These are phyloP conservation scores for Cygnus atratus DNA, from an alignment of 2,113 vertebrate genomes.

Conservation along the genomic window DNA sequence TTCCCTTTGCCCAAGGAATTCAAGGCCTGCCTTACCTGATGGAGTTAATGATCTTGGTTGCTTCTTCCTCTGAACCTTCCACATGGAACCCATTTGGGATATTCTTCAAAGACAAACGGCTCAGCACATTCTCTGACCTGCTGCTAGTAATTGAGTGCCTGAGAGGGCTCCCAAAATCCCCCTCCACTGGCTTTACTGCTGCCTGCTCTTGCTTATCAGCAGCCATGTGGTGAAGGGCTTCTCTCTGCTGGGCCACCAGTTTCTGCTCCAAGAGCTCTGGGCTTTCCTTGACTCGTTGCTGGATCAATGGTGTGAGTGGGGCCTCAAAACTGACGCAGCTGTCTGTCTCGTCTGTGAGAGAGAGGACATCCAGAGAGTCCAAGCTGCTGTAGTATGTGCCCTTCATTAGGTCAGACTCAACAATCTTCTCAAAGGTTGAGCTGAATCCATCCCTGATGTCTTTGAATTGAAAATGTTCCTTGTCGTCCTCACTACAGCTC, in stretches of 20 bases:
- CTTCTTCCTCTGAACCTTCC: slow-evolving; percentile 74
- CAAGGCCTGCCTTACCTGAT: slow-evolving; percentile 81
- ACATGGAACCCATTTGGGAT: slow-evolving; percentile 90
- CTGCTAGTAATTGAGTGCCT: slow-evolving; percentile 91
- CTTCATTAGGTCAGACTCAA: slow-evolving; percentile 93
- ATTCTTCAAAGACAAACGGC: slow-evolving; percentile 81
- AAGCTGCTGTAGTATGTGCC: slow-evolving; percentile 96
- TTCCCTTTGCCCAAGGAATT: not conserved
- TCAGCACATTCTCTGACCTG: slow-evolving; percentile 93
- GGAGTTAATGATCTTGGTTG: slow-evolving; percentile 85
- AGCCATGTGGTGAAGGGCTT: slow-evolving; percentile 77
- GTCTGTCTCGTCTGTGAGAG: slow-evolving; percentile 95
- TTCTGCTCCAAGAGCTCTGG: slow-evolving; percentile 84
- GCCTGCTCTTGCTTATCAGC: slow-evolving; percentile 77
- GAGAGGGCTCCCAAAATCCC: slow-evolving; percentile 85
- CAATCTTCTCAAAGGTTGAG: slow-evolving; percentile 93
- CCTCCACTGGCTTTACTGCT: slow-evolving; percentile 53
- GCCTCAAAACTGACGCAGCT: slow-evolving; percentile 97
- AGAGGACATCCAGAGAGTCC: slow-evolving; percentile 93
- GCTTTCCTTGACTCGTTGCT: slow-evolving; percentile 89
- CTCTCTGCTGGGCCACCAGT: slow-evolving; percentile 59
- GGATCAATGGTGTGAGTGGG: slow-evolving; percentile 93
- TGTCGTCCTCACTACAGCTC: slow-evolving; percentile 63
- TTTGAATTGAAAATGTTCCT: slow-evolving; percentile 79
- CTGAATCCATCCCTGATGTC: slow-evolving; percentile 95